These are phyloP conservation scores for Echinometra lucunter DNA, from an alignment of 53 echinoderm and acorn worm genomes.

Conservation along the genomic window DNA sequence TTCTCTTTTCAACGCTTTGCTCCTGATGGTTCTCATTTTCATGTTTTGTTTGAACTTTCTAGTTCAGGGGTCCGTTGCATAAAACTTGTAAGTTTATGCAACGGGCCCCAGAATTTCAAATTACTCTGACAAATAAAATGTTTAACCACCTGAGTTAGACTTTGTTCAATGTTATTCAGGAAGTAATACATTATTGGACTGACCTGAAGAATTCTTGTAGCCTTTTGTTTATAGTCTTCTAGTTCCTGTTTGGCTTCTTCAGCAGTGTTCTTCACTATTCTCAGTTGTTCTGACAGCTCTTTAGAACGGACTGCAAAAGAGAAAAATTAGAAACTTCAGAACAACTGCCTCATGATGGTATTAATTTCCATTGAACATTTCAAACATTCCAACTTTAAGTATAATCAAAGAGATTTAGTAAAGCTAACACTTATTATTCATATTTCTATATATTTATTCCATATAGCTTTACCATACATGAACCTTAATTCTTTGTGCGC, in stretches of 20 bases:
- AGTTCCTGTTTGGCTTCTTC: constrained; percentile 93
- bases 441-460: background rate
- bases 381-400: background rate
- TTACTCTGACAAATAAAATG: background rate
- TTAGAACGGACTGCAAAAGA: constrained; percentile 76
- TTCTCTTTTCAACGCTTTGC: background rate
- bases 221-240: constrained; percentile 96
- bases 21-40: background rate
- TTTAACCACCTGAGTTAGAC: background rate
- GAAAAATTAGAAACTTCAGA: background rate
- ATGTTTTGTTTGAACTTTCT: background rate
- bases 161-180: background rate
- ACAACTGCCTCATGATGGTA: background rate
- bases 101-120: too few relatives aligned
- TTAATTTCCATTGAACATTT: background rate
- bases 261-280: constrained; percentile 78
- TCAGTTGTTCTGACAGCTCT: constrained; percentile 80
- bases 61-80: too few relatives aligned
- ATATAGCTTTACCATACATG: background rate
- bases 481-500: too few relatives aligned
- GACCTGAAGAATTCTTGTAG: constrained; percentile 95
- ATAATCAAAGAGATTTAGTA: background rate
- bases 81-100: too few relatives aligned
- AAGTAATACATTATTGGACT: background rate
- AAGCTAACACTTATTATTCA: background rate